Percentiles rank a stretch among this genome's conserved stretches.
Evolutionary conservation across 2,888 invertebrate species (phyloP).

Genomic region (Melieria crassipennis): DNA sequence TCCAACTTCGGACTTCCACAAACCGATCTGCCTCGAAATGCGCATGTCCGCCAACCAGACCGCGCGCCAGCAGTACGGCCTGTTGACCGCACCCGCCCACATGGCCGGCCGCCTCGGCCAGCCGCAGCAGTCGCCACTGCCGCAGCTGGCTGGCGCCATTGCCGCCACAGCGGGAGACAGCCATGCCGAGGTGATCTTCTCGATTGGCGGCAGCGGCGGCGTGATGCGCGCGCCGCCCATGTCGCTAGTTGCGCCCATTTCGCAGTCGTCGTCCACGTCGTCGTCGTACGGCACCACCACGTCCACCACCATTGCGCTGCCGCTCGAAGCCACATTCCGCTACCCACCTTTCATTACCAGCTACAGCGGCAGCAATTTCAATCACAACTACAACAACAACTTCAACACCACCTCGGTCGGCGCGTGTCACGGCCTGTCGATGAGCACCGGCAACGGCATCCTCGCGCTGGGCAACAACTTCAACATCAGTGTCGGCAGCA

Average conservation of each 20-base stretch:
- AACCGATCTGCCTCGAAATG: constrained; percentile 85
- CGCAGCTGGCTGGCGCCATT: constrained; percentile 31
- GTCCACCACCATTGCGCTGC: constrained; percentile 63
- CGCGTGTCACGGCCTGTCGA: constrained; percentile 46
- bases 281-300: constrained; percentile 64
- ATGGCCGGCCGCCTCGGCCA: constrained; percentile 27
- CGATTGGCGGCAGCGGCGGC: constrained; percentile 34
- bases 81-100: constrained; percentile 47
- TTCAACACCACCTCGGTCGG: constrained; percentile 59
- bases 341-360: constrained; percentile 55
- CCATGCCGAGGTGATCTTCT: constrained; percentile 44
- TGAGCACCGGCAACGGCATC: constrained; percentile 47
- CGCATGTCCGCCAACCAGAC: constrained; percentile 63
- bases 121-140: constrained; percentile 31
- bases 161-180: constrained; percentile 37
- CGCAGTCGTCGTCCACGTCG: constrained; percentile 60
- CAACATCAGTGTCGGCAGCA: constrained; percentile 58
- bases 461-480: constrained; percentile 50
- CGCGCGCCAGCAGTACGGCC: constrained; percentile 50
- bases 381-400: constrained; percentile 63
- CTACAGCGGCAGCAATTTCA: constrained; percentile 55
- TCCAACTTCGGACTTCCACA: constrained; percentile 84
- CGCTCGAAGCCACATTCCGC: constrained; percentile 60
- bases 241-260: constrained; percentile 51
- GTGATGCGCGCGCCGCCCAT: constrained; percentile 43